phyloP scores from a whole-genome alignment of 2,797 vertebrate genomes.

The Chaenodraco wilsoni region DNA sequence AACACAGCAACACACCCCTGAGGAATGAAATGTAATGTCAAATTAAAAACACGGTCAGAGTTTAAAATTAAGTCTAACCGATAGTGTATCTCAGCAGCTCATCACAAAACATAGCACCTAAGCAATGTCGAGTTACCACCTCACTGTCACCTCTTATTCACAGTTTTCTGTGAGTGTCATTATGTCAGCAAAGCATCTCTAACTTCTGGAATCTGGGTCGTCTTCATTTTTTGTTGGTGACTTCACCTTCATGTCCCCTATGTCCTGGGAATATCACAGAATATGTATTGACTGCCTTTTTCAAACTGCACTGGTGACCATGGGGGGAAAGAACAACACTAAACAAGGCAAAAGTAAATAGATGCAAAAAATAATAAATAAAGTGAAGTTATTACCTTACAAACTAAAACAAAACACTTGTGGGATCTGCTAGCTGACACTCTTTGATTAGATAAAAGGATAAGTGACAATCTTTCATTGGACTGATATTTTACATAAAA shows the following conservation, averaged over 20 bases:
- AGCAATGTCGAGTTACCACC: conserved; percentile 24
- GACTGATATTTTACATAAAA: too few species aligned
- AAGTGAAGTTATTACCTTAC: background rate
- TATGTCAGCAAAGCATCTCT: conserved; percentile 34
- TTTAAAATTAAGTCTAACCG: background rate
- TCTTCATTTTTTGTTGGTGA: conserved; percentile 56
- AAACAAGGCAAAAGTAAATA: background rate
- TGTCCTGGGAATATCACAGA: conserved; percentile 14
- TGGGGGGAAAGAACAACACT: background rate
- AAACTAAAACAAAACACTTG: background rate
- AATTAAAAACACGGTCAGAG: conserved; percentile 2
- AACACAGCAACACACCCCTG: conserved; percentile 19
- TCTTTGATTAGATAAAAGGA: too few species aligned
- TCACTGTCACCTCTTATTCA: conserved; percentile 34
- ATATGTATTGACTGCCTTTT: conserved; percentile 13
- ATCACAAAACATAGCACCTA: conserved; percentile 26
- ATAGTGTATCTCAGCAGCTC: background rate
- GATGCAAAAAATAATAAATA: background rate
- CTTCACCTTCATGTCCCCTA: conserved; percentile 13
- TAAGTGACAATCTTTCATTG: too few species aligned
- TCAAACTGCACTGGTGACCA: background rate
- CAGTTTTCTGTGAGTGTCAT: conserved; percentile 6
- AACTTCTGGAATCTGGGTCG: conserved; percentile 56
- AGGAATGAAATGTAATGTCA: conserved; percentile 3
- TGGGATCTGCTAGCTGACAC: background rate